Evolutionary conservation across 2,113 vertebrate species (phyloP), one percentile per base, ranked within the genome.

Genomic region (Crocuta crocuta): DNA sequence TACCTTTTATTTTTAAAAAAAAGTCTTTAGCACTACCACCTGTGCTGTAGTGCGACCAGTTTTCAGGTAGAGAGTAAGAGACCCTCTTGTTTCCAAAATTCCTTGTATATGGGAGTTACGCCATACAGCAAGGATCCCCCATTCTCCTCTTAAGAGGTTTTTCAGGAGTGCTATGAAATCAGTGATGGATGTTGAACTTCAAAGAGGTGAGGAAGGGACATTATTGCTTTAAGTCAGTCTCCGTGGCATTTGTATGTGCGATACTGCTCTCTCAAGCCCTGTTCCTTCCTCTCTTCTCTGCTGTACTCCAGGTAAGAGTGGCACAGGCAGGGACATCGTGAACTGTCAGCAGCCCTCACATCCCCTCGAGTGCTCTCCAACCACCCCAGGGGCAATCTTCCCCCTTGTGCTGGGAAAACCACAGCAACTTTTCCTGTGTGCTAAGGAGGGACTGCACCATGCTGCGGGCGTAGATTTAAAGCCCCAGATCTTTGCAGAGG

Each of bases 111-210:
- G 68, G 82, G 79, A 13, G 53, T 65, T 26, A 33, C 26, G 39
- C 66, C 80, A 2, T 63, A 28, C 10, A 74, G 70, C 19, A 70
- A 83, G 55, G 26, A 58, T 35, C 31, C 10, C 55, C 23, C 4
- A 66, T 70, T 96, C n/a, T 43, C 39, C 61, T 33, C 78, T 66
- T 17, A 61, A 95, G 90, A 89, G n/a, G 45, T 58, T 93, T 96
- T 81, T 84, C 43, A 58, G 55, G 92, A 94, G 78, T 43, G 78
- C 92, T 35, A 33, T 91, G 89, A 96, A 96, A 85, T 97, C 96
- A 80, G n/a, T 85, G 78, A 87, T 63, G 17, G 58, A 86, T 90
- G 63, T 33, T 48, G 48, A 70, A 19, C 94, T 96, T 91, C 81
- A 88, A 88, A 96, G 91, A 97, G 73, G 73, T 71, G 55, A 74